Conservation (phyloP, 2,113 vertebrate genomes). For the Aramus guarauna region DNA sequence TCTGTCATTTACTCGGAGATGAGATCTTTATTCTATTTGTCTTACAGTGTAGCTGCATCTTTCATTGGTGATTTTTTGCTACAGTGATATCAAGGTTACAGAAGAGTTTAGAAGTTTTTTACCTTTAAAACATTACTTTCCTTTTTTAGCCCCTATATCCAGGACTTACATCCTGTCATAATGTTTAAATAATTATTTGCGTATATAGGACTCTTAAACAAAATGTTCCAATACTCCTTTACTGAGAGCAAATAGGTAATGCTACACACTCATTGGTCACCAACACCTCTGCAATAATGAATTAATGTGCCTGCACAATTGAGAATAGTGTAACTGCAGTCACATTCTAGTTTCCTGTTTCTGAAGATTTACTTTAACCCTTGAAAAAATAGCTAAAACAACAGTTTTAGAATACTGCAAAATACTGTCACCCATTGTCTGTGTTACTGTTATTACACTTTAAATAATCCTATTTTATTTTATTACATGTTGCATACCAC, state of each 20-base stretch:
- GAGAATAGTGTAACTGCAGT: neutral
- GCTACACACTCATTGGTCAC: neutral
- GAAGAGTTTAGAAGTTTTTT: neutral
- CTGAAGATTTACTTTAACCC: neutral
- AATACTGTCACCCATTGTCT: neutral
- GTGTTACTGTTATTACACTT: neutral
- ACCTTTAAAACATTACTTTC: neutral
- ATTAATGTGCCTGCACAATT: neutral
- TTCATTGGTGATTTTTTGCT: neutral
- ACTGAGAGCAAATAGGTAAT: neutral
- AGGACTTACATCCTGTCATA: neutral
- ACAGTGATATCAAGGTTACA: neutral
- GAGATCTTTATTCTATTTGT: neutral
- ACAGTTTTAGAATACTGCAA: neutral
- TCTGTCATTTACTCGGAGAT: rapidly evolving
- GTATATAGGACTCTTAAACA: neutral
- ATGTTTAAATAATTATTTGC: neutral
- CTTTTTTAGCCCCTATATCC: neutral
- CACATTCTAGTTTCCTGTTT: neutral
- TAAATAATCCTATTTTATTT: neutral
- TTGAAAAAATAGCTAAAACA: neutral
- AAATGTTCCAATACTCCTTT: neutral
- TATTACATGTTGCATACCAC: neutral
- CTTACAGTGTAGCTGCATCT: neutral
- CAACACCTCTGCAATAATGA: neutral